Conservation (phyloP, 1,140 invertebrate species). For the Drosophila serrata region DNA sequence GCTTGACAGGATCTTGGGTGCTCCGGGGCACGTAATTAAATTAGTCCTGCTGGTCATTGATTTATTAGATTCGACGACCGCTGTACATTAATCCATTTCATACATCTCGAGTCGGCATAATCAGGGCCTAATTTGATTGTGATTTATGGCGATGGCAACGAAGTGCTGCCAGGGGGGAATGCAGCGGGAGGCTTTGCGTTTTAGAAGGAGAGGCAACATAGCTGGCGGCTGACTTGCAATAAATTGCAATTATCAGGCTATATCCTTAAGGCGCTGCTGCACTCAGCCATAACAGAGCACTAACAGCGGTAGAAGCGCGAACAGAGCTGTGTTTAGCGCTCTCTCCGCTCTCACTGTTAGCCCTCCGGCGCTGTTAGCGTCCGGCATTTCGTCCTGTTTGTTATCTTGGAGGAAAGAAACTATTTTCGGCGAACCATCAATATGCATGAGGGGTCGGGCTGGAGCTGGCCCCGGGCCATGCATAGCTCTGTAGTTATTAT, state of each 20-base stretch:
- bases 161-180: neutral
- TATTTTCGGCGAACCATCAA: constrained; percentile 45
- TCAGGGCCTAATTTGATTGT: constrained; percentile 74
- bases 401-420: constrained; percentile 27
- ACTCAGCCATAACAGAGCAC: constrained; percentile 8
- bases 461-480: constrained; percentile 34
- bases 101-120: constrained; percentile 63
- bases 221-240: constrained; percentile 26
- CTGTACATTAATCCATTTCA: constrained; percentile 77
- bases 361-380: constrained; percentile 9
- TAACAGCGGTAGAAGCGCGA: neutral
- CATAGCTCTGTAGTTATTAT: constrained; percentile 63
- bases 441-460: constrained; percentile 48
- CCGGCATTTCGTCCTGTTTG: constrained; percentile 10
- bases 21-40: constrained; percentile 32
- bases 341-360: constrained; percentile 19
- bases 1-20: constrained; percentile 6
- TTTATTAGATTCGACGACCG: constrained; percentile 63
- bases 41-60: constrained; percentile 44
- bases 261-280: constrained; percentile 16
- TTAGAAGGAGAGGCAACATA: constrained; percentile 14
- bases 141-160: constrained; percentile 61
- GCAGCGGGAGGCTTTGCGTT: neutral
- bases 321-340: constrained; percentile 36
- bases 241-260: constrained; percentile 54